Evolutionary conservation across 2,888 invertebrate genomes (phyloP), one percentile per base, ranked within the genome.

Genomic region (Himalopsyche anomala): DNA sequence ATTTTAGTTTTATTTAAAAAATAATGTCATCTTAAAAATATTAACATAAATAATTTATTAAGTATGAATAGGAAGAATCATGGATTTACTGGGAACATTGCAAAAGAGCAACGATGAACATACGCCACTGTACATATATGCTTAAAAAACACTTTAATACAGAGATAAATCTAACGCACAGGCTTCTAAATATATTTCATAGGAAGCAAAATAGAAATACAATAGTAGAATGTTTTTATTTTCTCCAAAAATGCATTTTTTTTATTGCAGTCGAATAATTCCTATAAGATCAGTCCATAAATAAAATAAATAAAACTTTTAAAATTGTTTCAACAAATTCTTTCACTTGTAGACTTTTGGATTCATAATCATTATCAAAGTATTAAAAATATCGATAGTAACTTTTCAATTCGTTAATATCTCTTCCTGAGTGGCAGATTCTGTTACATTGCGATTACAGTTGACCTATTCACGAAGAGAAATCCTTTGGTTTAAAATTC

Each of bases 401-500:
- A 62, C 56, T 62, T 19, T 19, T 19, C 19, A 19, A 62, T 62
- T 62, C 19, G 62, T 62, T 19, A 62, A 62, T 28, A 62, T 62
- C 9, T 51, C 19, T n/a, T 62, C 19, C 28, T 28, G 9, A 19
- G 8, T 62, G 28, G 11, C 19, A 19, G 28, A 62, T 19, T 19
- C 19, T 62, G 28, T 19, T 62, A 15, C 15, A 51, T 51, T 15
- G 15, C 51, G 51, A 51, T 51, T 51, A 15, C 19, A 45, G 80
- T 80, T 19, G n/a, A 45, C 17, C 51, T 80, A 51, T 80, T 80
- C 19, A 19, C 42, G 42, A 42, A 28, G 51, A 42, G 80, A 80
- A 80, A 80, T 28, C 80, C 42, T 28, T 80, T 80, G 19, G 28
- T 19, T 28, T 45, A 80, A 80, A 80, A 80, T 5, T 80, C 19